Conservation (phyloP, 2,888 invertebrate species). For the Psylliodes chrysocephalus region DNA sequence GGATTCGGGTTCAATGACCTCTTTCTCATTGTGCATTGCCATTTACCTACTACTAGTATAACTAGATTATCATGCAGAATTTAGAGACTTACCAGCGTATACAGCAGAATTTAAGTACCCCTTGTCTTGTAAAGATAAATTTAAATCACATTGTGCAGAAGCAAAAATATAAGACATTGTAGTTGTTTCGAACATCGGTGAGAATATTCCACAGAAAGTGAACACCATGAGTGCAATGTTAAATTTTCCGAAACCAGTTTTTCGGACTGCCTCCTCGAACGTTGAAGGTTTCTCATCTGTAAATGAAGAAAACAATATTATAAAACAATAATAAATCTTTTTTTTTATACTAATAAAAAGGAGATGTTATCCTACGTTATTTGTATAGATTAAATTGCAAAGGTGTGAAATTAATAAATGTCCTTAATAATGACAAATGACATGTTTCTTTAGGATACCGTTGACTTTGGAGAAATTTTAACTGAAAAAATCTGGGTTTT, state of each 20-base stretch:
- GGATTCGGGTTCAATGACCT: too few species aligned
- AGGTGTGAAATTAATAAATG: too few species aligned
- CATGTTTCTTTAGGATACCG: too few species aligned
- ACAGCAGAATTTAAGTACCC: constrained; percentile 77
- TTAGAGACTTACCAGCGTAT: constrained; percentile 72
- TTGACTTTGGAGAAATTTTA: too few species aligned
- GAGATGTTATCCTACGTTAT: too few species aligned
- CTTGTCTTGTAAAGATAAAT: constrained; percentile 74
- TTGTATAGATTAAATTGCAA: too few species aligned
- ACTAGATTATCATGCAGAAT: background rate
- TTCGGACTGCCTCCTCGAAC: constrained; percentile 77
- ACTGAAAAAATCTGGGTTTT: too few species aligned
- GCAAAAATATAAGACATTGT: constrained; percentile 79
- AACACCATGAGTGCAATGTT: constrained; percentile 70
- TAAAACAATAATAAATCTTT: too few species aligned
- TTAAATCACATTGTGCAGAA: constrained; percentile 78
- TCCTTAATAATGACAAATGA: too few species aligned
- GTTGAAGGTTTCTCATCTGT: constrained; percentile 59
- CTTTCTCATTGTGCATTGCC: too few species aligned
- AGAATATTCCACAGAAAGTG: constrained; percentile 72
- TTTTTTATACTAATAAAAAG: too few species aligned
- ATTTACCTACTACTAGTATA: background rate
- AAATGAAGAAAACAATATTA: background rate
- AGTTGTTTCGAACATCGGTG: constrained; percentile 76
- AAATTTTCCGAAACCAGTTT: constrained; percentile 77